These are phyloP conservation scores for Ophion obscuratus DNA, from an alignment of 2,888 invertebrate genomes.

Conservation along the genomic window DNA sequence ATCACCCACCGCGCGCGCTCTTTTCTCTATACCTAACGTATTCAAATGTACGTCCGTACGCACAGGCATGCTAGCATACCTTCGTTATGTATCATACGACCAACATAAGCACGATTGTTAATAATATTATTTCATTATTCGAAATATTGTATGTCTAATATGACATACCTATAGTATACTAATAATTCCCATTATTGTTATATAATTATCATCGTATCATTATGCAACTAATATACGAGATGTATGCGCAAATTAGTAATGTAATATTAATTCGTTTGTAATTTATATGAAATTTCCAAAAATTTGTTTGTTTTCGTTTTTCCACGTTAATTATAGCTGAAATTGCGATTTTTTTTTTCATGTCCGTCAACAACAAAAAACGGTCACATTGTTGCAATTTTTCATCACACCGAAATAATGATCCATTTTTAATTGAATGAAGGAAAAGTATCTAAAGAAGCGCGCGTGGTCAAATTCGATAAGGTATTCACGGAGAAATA, in stretches of 20 bases:
- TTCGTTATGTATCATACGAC: neutral
- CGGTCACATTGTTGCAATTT: neutral
- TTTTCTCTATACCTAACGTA: neutral
- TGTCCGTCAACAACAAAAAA: neutral
- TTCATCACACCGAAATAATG: no score
- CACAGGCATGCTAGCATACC: neutral
- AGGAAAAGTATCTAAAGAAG: no score
- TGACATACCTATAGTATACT: no score
- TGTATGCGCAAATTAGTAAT: no score
- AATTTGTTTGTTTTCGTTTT: neutral
- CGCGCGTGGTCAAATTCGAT: neutral
- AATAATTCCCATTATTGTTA: no score
- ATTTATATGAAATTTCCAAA: neutral
- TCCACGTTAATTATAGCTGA: neutral
- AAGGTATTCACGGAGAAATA: slow-evolving; percentile 6
- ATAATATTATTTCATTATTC: neutral
- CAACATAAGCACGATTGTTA: neutral
- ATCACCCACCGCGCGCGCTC: slow-evolving; percentile 28
- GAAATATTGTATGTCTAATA: neutral
- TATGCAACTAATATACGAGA: no score
- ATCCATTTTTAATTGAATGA: no score
- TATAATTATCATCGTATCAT: no score
- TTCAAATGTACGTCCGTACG: no score
- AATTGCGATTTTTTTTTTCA: neutral
- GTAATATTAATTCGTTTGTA: no score